phyloP scores from a whole-genome alignment of 2,888 invertebrate species.

The Hyposoter didymator region DNA sequence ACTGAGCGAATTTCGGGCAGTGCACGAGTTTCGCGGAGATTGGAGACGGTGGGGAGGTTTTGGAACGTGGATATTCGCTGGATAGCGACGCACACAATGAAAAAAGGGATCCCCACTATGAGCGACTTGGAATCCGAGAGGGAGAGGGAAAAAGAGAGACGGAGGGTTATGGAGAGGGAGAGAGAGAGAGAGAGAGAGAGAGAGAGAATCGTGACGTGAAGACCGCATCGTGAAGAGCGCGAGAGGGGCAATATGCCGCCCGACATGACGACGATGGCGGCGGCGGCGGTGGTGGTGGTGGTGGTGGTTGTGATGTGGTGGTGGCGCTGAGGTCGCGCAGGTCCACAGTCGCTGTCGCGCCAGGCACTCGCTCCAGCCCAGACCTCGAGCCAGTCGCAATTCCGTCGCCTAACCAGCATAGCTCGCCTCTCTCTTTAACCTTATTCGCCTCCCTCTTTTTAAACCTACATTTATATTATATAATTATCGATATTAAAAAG shows the following conservation, averaged over 20 bases:
- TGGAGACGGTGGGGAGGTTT: conserved; percentile 39
- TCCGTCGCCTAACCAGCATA: conserved; percentile 83
- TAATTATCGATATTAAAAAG: conserved; percentile 33
- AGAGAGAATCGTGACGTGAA: conserved; percentile 48
- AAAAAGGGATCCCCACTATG: conserved; percentile 36
- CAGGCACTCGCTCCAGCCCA: conserved; percentile 86
- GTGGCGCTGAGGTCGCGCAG: conserved; percentile 84
- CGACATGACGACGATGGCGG: conserved; percentile 34
- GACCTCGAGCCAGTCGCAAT: conserved; percentile 82
- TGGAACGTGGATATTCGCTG: neutral
- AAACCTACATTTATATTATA: conserved; percentile 75
- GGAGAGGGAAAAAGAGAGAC: conserved; percentile 33
- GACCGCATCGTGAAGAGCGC: conserved; percentile 65
- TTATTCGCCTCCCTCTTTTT: conserved; percentile 84
- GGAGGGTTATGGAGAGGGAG: conserved; percentile 43
- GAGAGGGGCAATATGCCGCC: conserved; percentile 73
- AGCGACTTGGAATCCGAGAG: conserved; percentile 46
- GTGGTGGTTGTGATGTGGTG: conserved; percentile 83
- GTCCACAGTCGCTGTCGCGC: conserved; percentile 87
- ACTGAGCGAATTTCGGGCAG: conserved; percentile 20
- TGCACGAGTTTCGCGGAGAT: conserved; percentile 10
- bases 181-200: conserved; percentile 21
- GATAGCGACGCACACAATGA: conserved; percentile 19
- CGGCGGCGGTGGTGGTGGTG: conserved; percentile 83
- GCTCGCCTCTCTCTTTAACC: conserved; percentile 77